Base-by-base conservation (phyloP, 2,113 vertebrate genomes). In the Oriolus oriolus region DNA sequence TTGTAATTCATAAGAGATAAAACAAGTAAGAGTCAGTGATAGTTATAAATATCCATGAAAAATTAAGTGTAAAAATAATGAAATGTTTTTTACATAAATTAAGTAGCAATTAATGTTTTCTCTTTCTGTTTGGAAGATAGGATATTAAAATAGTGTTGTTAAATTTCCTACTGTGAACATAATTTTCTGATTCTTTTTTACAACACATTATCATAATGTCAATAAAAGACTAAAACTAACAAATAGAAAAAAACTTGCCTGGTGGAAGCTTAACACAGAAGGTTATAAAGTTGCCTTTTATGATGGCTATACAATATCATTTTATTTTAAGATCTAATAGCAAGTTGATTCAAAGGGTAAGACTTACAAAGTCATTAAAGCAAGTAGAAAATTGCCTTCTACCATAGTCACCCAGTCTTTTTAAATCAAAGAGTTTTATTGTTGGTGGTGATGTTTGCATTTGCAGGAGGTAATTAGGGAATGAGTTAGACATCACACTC, bases 151-250 rank as follows among this genome's bases (percentile, higher is more conserved):
- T 95, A 94, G 70, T 79, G 93, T 97, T 97, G 94, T 95, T 97
- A 95, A 96, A 71, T 97, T 97, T 96, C 98, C 97, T 89, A 94
- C 98, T 98, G 98, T 84, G 98, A 98, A 96, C 98, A 97, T 99
- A 98, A 99, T 99, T 98, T 98, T 97, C 96, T 91, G 78, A 87
- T 98, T 98, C 77, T 81, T 90, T 96, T 89, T 95, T 96, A 96
- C 96, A 96, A 83, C 89, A 97, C 78, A 92, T 95, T 97, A 97
- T 97, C 93, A 82, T 90, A 86, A 95, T 91, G 70, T 92, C 87
- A 95, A 79, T 87, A 84, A 82, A 97, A 97, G 95, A 96, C 93
- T 89, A 96, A 97, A 98, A 95, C 89, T 86, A 97, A 97, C 59
- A 97, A 97, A 79, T 71, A 84, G 86, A 84, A 98, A 94, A 92